Base-by-base conservation (phyloP, 1,140 invertebrate species). In the Eufriesea mexicana region DNA sequence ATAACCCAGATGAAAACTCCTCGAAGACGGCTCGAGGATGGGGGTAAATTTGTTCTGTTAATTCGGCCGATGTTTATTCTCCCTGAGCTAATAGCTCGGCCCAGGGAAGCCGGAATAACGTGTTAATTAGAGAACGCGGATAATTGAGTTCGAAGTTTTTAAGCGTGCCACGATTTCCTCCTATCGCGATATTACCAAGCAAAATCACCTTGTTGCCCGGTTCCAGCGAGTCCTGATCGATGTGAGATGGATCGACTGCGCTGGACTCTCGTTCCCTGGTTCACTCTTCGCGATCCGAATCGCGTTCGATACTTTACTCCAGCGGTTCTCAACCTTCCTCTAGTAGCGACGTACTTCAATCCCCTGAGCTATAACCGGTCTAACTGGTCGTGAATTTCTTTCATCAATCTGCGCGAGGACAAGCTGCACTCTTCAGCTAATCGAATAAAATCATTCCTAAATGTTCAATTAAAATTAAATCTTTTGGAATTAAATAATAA, bases 121-220 rank as follows among this genome's bases (percentile, higher is more conserved):
- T 83, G 86, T 89, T 90, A 86, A 89, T 90, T 88, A 90, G 81
- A 28, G 49, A 82, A 28, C 76, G 77, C 51, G 72, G 76, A 78
- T 90, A 90, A 91, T 91, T 84, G 85, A 85, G 83, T 90, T 89
- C 85, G 64, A 57, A 90, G 84, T 85, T 90, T 51, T 51, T 89
- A 66, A 73, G 25, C 35, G 23, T 57, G 54, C 7, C 73, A 62
- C 55, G 49, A 78, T 28, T 45, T 55, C 10, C 45, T 18, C 14
- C 1, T 51, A 68, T 59, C 62, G 35, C 28, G 12, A 79, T 83
- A 79, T 51, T 25, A 20, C 28, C 25, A 10, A 23, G 18, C 10
- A 20, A 20, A 67, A 66, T n/a, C 47, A 77, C 61, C 47, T 66
- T 55, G 49, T 49, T n/a, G 35, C 62, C 16, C 23, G 42, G 28